phyloP scores from a whole-genome alignment of 2,888 invertebrate genomes.

The Catocala sponsa region DNA sequence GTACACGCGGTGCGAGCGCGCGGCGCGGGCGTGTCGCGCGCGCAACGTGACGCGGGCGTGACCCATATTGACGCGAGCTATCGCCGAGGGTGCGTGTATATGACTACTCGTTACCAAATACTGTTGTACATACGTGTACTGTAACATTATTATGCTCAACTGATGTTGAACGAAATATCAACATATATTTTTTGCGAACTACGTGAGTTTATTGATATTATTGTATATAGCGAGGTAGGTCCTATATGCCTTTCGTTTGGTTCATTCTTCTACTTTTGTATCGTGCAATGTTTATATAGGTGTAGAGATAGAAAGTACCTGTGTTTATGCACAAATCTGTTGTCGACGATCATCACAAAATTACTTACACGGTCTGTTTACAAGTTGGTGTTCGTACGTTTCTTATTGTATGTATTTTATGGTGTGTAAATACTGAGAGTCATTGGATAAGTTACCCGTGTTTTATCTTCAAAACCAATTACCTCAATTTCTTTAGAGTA shows the following conservation, averaged over 20 bases:
- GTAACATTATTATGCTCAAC: conserved; percentile 66
- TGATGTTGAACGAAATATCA: conserved; percentile 46
- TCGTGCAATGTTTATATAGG: conserved; percentile 73
- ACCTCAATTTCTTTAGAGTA: conserved; percentile 87
- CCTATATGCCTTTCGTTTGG: conserved; percentile 49
- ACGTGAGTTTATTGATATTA: conserved; percentile 50
- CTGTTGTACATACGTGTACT: conserved; percentile 65
- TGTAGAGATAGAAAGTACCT: conserved; percentile 68
- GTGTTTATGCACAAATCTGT: conserved; percentile 58
- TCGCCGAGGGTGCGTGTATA: conserved; percentile 53
- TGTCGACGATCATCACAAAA: conserved; percentile 58
- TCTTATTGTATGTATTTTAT: conserved; percentile 57
- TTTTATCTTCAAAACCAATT: conserved; percentile 85
- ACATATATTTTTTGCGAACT: conserved; percentile 45
- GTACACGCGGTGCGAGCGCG: conserved; percentile 18
- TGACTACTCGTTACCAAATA: conserved; percentile 75
- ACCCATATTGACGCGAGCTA: conserved; percentile 10
- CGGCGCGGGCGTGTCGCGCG: conserved; percentile 4
- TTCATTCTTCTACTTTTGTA: conserved; percentile 53
- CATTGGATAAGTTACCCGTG: conserved; percentile 86
- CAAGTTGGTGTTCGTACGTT: conserved; percentile 49
- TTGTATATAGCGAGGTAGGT: conserved; percentile 63
- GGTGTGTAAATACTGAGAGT: conserved; percentile 83
- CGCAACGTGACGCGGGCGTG: conserved; percentile 21
- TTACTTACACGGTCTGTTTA: conserved; percentile 47